Percentiles rank a stretch among this genome's conserved stretches.
Evolutionary conservation across 2,797 vertebrate genomes (phyloP).

Genomic region (Peromyscus aztecus): DNA sequence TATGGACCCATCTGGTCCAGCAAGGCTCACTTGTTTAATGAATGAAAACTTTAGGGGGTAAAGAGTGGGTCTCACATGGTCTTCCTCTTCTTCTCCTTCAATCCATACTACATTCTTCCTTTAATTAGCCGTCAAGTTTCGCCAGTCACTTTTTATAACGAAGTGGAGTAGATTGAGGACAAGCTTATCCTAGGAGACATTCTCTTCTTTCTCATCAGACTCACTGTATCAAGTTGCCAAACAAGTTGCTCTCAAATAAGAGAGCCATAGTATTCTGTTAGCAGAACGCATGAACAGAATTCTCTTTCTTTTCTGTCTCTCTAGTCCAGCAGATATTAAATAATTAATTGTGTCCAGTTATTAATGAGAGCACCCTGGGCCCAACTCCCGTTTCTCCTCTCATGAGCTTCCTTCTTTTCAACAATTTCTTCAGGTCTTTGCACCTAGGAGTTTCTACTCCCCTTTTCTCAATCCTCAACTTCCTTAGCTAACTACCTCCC

Average conservation of each 20-base stretch:
- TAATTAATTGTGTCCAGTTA: background rate
- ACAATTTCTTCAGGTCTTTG: background rate
- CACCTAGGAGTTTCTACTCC: background rate
- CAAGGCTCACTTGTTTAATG: background rate
- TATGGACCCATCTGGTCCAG: background rate
- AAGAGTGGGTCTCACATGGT: background rate
- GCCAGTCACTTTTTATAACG: slow-evolving; percentile 72
- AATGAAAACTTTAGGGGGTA: slow-evolving; percentile 3
- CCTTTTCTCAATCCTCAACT: background rate
- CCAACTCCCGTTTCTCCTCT: slow-evolving; percentile 1
- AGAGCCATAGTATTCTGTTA: background rate
- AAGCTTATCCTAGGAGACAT: background rate
- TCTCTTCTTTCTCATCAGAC: slow-evolving; percentile 5
- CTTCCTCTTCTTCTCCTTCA: background rate
- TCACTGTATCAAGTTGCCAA: slow-evolving; percentile 63
- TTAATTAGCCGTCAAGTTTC: slow-evolving; percentile 63
- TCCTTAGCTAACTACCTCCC: background rate
- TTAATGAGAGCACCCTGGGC: background rate
- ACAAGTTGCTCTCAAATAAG: slow-evolving; percentile 1
- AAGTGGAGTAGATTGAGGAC: slow-evolving; percentile 74
- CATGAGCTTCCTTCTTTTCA: background rate
- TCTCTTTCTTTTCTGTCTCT: background rate
- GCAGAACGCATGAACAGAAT: background rate
- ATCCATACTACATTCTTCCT: background rate
- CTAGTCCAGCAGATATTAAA: background rate